These are phyloP conservation scores for Dyspetes luteomarginatus DNA, from an alignment of 2,888 invertebrate genomes.

Conservation along the genomic window DNA sequence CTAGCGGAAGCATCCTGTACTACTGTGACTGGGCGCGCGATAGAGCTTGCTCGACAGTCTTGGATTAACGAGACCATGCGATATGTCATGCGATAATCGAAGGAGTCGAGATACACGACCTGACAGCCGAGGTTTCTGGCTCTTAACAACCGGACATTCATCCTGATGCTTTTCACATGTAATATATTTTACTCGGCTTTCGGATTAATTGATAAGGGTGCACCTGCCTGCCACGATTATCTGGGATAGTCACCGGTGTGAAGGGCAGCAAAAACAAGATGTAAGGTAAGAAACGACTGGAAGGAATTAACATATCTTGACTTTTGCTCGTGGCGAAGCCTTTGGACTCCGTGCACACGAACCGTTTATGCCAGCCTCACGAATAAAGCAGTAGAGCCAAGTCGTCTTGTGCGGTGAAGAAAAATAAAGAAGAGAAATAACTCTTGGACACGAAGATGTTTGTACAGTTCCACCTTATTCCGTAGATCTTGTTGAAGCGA, in stretches of 20 bases:
- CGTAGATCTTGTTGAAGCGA: slow-evolving; percentile 52
- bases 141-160: slow-evolving; percentile 43
- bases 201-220: slow-evolving; percentile 64
- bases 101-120: slow-evolving; percentile 60
- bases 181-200: slow-evolving; percentile 11
- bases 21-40: slow-evolving; percentile 7
- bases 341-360: slow-evolving; percentile 11
- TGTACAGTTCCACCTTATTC: slow-evolving; percentile 57
- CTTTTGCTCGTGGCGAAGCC: slow-evolving; percentile 17
- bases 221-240: slow-evolving; percentile 48
- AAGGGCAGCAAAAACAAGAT: slow-evolving; percentile 48
- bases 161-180: slow-evolving; percentile 28
- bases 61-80: slow-evolving; percentile 67
- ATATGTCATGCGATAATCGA: slow-evolving; percentile 71
- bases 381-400: slow-evolving; percentile 54
- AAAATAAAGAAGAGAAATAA: slow-evolving; percentile 48
- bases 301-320: slow-evolving; percentile 60
- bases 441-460: slow-evolving; percentile 56
- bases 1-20: slow-evolving; percentile 19
- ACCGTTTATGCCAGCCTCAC: slow-evolving; percentile 45
- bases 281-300: slow-evolving; percentile 32
- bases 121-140: slow-evolving; percentile 63
- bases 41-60: slow-evolving; percentile 9
- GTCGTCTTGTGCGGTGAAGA: slow-evolving; percentile 60
- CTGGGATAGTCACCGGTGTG: slow-evolving; percentile 16